Evolutionary conservation across 2,113 vertebrate genomes (phyloP), one percentile per base, ranked within the genome.

Genomic region (Salvelinus namaycush): DNA sequence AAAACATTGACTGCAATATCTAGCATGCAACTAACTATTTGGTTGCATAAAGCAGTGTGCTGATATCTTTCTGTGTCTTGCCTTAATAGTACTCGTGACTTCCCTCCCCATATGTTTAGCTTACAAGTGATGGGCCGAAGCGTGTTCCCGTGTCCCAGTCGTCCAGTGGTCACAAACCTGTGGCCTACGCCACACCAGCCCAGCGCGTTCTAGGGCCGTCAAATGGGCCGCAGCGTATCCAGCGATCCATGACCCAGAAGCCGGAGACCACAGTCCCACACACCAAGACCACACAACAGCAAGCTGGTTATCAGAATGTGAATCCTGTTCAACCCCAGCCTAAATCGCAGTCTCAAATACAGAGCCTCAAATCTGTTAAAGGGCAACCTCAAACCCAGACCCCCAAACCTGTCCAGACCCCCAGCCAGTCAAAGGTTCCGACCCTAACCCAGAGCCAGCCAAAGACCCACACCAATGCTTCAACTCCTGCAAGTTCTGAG

Each of bases 211-310:
- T 96, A 0, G 92, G 93, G 12, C 66, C 93, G 24, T 90, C 94
- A 0, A 97, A 96, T 70, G 91, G 93, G 22, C 90, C 95, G 0
- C 96, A 96, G 84, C 88, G 95, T 1, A 68, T 93, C 44, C 94
- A 92, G 62, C 85, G 92, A 16, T 90, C 91, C 0, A n/a, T 65
- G 9, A 88, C 76, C 68, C 90, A 92, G 65, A 93, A 92, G 27
- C 75, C 90, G 0, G 51, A 34, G 22, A 0, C 29, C 76, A 75
- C 29, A 77, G 16, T 1, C 89, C 78, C 93, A 79, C 27, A 1
- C 82, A 2, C 18, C 0, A 0, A 92, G 75, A 62, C 74, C 1
- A 3, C 29, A 0, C 27, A 65, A 5, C 18, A n/a, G 2, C 14
- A 16, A 14, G 12, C 69, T 0, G 54, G 70, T 9, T 79, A 86